Evolutionary conservation across 2,797 vertebrate species (phyloP).

Genomic region (Macrochelys suwanniensis): DNA sequence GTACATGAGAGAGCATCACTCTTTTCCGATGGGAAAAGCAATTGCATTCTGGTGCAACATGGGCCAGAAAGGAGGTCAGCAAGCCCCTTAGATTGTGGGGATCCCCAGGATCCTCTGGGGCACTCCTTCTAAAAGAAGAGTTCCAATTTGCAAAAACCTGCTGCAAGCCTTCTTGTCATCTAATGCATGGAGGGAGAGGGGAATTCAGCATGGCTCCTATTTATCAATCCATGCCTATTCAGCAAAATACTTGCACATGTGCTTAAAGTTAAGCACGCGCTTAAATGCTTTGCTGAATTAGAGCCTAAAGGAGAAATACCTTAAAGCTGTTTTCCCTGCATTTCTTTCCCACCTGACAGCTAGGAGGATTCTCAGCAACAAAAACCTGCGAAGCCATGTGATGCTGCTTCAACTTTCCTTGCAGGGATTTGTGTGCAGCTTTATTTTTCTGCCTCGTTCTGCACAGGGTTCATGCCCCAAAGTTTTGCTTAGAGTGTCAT

Average conservation of each 20-base stretch:
- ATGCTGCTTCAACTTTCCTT: neutral
- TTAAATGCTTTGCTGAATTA: neutral
- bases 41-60: no score
- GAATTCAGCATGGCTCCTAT: neutral
- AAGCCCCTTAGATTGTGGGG: no score
- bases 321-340: neutral
- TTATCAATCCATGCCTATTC: neutral
- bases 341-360: neutral
- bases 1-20: no score
- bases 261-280: no score
- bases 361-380: neutral
- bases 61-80: no score
- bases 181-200: neutral
- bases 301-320: fast-evolving
- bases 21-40: no score
- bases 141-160: neutral
- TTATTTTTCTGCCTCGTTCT: neutral
- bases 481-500: neutral
- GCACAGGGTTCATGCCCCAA: neutral
- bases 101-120: no score
- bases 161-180: neutral
- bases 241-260: neutral
- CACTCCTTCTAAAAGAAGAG: neutral
- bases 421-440: neutral
- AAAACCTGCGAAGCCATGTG: neutral